These are phyloP conservation scores for Drosophila punjabiensis DNA, from an alignment of 1,140 invertebrate genomes.

Conservation along the genomic window DNA sequence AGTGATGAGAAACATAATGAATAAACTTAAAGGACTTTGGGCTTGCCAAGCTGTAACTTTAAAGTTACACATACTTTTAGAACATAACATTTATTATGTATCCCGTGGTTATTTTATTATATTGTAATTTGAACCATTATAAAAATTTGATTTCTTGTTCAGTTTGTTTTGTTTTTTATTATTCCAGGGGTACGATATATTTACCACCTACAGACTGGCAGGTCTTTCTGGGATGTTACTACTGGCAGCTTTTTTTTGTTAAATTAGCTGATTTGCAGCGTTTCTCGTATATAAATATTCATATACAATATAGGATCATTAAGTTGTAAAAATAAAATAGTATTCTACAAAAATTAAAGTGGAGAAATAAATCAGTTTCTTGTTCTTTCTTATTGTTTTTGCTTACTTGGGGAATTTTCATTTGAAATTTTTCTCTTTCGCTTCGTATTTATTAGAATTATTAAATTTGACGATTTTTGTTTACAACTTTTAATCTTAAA, in stretches of 20 bases:
- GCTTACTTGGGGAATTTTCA: conserved; percentile 61
- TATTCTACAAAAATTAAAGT: conserved; percentile 60
- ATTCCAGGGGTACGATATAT: conserved; percentile 37
- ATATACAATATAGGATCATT: conserved; percentile 77
- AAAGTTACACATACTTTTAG: not conserved
- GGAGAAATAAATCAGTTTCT: conserved; percentile 49
- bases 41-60: not conserved
- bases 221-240: conserved; percentile 23
- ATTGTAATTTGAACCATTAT: conserved; percentile 18
- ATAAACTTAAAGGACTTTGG: not conserved
- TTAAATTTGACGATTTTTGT: conserved; percentile 75
- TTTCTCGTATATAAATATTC: conserved; percentile 58
- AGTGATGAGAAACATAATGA: not conserved
- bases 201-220: conserved; percentile 15
- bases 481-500: conserved; percentile 77
- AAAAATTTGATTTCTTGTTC: conserved; percentile 36
- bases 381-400: conserved; percentile 45
- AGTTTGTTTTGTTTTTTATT: conserved; percentile 46
- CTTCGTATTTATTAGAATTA: conserved; percentile 62
- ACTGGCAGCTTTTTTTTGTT: conserved; percentile 62
- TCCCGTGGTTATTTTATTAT: conserved; percentile 3
- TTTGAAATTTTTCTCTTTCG: conserved; percentile 42
- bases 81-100: not conserved
- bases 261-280: conserved; percentile 41
- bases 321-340: conserved; percentile 61